Evolutionary conservation across 1,140 invertebrate species (phyloP), one percentile per base, ranked within the genome.

Genomic region (Eriocheir sinensis): DNA sequence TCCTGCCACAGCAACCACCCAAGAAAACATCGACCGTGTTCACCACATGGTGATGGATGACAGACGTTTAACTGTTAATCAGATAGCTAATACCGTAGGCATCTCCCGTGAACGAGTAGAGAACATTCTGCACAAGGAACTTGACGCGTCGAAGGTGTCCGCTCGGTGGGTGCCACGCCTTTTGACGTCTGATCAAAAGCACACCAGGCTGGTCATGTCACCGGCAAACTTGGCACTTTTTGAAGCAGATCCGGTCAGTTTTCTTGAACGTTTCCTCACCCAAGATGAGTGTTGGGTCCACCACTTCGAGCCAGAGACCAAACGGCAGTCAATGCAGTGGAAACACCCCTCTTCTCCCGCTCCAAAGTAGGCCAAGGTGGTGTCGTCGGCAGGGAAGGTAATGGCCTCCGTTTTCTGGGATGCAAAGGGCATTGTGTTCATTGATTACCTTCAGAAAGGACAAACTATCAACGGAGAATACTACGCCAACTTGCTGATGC

Each of bases 361-460:
- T 4, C 44, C 44, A 48, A 48, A 48, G 44, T 6, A 48, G 44
- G 44, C 44, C 91, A 92, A 95, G 86, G 40, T 72, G 17, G 81
- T 92, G 86, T 44, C 79, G 48, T 95, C 81, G 12, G 30, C 44
- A 48, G 80, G 44, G 12, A 95, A 95, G 89, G 60, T 93, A 32
- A 95, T 95, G 95, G 72, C 72, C 72, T 89, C 93, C 15, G 89
- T 95, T 40, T 96, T 96, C 44, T 95, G 95, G 95, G 90, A 96
- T 79, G 17, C 44, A 48, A 48, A 6, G 44, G 44, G 4, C 44
- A 48, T 6, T 48, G 44, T 48, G 4, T 48, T 48, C 44, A 48
- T 48, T 48, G 15, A 15, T 48, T 48, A 48, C 44, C 44, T 48
- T 48, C 44, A 48, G 44, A 34, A 81, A 80, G 48, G 92, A 93